Percentiles rank a stretch among this genome's conserved stretches.
Evolutionary conservation across 2,888 invertebrate genomes (phyloP).

Genomic region (Julus scandinavius): DNA sequence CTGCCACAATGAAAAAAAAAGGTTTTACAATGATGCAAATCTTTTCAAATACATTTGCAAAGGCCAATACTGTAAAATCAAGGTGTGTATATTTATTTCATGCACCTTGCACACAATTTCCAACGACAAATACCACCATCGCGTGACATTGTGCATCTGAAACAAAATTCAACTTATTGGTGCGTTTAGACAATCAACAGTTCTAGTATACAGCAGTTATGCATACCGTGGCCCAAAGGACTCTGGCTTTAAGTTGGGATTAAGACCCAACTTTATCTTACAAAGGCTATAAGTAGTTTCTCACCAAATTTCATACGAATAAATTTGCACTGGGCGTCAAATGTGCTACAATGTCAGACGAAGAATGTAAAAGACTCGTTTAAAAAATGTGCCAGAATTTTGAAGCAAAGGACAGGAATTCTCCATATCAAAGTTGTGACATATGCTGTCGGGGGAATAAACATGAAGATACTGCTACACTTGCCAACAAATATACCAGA

Average conservation of each 20-base stretch:
- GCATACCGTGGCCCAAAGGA: background rate
- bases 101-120: background rate
- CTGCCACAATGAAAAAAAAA: constrained; percentile 25
- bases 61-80: constrained; percentile 29
- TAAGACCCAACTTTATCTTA: background rate
- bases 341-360: background rate
- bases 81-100: background rate
- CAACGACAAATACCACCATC: background rate
- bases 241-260: background rate
- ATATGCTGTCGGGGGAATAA: too few relatives aligned
- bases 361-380: background rate
- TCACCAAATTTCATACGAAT: background rate
- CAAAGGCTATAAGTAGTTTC: background rate
- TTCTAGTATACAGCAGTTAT: background rate
- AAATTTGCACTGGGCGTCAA: background rate
- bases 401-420: too few relatives aligned
- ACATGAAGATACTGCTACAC: too few relatives aligned
- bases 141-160: background rate
- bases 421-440: too few relatives aligned
- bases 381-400: too few relatives aligned
- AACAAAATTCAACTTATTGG: background rate
- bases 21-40: constrained; percentile 21
- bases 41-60: constrained; percentile 2
- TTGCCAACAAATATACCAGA: too few relatives aligned
- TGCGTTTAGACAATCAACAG: background rate